Conservation (phyloP, 2,797 vertebrate species). For the Odontamblyopus rebecca region DNA sequence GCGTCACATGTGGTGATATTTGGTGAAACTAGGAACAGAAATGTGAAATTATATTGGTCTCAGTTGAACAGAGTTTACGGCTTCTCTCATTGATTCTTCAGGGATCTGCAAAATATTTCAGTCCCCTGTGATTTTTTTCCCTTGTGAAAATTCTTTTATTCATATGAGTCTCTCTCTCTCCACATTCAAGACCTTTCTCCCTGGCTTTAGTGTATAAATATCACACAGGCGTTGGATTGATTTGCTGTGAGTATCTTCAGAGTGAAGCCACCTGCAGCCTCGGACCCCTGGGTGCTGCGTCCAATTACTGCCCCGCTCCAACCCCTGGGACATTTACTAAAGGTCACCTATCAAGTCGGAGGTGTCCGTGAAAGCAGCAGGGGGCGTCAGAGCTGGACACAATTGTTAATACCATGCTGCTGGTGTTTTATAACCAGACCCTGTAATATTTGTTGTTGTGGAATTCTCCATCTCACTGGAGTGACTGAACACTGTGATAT, state of each 20-base stretch:
- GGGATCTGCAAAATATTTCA: no score
- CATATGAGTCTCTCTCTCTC: background rate
- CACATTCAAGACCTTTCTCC: background rate
- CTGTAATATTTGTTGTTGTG: background rate
- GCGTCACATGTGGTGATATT: no score
- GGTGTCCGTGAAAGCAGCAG: background rate
- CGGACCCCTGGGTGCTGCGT: background rate
- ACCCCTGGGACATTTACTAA: background rate
- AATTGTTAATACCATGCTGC: background rate
- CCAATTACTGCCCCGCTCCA: background rate
- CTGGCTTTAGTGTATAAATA: background rate
- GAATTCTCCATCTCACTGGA: background rate
- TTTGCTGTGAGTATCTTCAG: conserved; percentile 20
- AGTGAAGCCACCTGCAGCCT: background rate
- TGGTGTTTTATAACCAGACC: background rate
- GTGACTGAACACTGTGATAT: background rate
- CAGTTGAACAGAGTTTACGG: no score
- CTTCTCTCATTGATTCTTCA: no score
- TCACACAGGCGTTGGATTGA: background rate
- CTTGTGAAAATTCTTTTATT: background rate
- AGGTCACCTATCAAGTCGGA: background rate
- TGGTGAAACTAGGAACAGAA: no score
- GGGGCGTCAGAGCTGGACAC: background rate
- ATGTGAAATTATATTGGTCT: no score
- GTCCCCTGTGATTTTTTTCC: no score